Evolutionary conservation across 2,888 invertebrate genomes (phyloP).

Genomic region (Oligia fasciuncula): DNA sequence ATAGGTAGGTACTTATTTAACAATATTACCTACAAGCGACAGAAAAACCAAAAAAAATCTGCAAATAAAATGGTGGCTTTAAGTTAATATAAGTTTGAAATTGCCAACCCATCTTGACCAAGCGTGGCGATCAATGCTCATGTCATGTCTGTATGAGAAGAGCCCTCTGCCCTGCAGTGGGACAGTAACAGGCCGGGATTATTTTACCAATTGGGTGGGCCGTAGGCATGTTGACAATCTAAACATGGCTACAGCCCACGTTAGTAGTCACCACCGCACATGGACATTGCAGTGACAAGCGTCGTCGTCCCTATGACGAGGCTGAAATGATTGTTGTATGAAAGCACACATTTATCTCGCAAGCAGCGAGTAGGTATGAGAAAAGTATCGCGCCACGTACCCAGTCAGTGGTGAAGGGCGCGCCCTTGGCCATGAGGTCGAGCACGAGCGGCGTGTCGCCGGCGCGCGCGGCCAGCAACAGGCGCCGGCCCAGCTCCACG

Average conservation of each 20-base stretch:
- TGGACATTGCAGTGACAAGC: neutral
- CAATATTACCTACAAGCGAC: neutral
- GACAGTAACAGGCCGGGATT: no score
- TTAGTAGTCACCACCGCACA: neutral
- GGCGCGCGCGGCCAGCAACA: slow-evolving; percentile 94
- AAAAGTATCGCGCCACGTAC: slow-evolving; percentile 82
- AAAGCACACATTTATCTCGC: neutral
- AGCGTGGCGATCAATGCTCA: neutral
- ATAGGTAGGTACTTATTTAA: neutral
- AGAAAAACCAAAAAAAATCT: no score
- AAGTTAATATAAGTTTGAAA: neutral
- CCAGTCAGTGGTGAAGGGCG: slow-evolving; percentile 98
- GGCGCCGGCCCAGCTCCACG: slow-evolving; percentile 95
- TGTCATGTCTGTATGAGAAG: neutral
- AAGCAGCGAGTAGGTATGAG: no score
- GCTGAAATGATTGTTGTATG: neutral
- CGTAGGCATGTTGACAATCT: neutral
- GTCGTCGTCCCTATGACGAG: no score
- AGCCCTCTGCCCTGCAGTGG: neutral
- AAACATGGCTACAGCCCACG: neutral
- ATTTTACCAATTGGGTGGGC: no score
- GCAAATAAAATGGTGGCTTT: neutral
- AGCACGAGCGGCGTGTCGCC: slow-evolving; percentile 94
- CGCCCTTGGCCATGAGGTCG: slow-evolving; percentile 95
- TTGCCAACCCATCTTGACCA: neutral